Conservation (phyloP, 2,797 vertebrate genomes). For the Amazona finschi region DNA sequence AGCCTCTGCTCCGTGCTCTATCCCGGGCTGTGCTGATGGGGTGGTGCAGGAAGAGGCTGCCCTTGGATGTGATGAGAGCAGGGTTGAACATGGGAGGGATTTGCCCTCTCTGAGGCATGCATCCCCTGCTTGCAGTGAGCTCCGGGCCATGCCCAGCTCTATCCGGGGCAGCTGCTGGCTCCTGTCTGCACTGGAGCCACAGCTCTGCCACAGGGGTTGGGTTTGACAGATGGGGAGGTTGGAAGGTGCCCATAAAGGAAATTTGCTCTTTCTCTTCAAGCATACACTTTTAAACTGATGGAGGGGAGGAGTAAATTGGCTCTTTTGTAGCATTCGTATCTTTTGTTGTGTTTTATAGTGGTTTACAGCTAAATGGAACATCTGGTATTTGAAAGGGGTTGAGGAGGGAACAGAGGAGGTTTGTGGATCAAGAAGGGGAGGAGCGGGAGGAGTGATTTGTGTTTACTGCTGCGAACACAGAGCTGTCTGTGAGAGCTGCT, state of each 20-base stretch:
- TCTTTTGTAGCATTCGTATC: constrained; percentile 5
- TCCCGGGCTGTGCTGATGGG: accelerated
- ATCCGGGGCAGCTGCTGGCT: not conserved
- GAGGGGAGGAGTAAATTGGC: constrained; percentile 20
- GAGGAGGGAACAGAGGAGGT: constrained; percentile 2
- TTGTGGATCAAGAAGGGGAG: not conserved
- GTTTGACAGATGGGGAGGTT: not conserved
- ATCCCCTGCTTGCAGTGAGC: not conserved
- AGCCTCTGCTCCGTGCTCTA: accelerated
- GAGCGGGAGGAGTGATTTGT: not conserved
- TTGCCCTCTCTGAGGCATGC: accelerated
- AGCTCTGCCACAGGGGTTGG: not conserved
- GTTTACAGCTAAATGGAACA: constrained; percentile 65
- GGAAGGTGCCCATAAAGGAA: not conserved
- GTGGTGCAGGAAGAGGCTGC: not conserved
- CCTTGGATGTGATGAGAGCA: not conserved
- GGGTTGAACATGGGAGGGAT: not conserved
- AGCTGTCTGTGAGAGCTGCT: not conserved
- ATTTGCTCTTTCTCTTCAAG: not conserved
- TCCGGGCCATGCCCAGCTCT: accelerated
- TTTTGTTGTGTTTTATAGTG: constrained; percentile 49
- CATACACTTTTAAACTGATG: not conserved
- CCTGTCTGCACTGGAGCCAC: not conserved
- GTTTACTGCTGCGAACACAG: not conserved
- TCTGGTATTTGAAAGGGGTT: constrained; percentile 50